These are phyloP conservation scores for Melanostoma mellinum DNA, from an alignment of 2,888 invertebrate species.

Conservation along the genomic window DNA sequence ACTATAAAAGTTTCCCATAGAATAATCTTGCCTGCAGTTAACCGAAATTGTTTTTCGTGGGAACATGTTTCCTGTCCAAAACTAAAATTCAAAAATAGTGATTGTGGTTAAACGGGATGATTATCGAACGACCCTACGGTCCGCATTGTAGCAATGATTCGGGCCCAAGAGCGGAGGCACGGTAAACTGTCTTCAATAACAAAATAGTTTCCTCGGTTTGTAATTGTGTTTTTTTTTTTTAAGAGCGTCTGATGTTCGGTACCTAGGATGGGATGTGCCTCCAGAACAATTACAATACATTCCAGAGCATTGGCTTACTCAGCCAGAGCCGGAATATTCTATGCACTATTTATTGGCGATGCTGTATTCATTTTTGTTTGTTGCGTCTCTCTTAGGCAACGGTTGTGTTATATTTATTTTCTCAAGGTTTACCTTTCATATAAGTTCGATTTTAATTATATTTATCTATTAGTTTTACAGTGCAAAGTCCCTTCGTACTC, in stretches of 20 bases:
- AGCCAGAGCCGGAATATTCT: conserved; percentile 90
- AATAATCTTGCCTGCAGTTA: conserved; percentile 30
- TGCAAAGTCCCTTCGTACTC: conserved; percentile 81
- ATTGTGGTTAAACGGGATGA: conserved; percentile 47
- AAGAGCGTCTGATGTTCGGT: conserved; percentile 79
- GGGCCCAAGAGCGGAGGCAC: conserved; percentile 51
- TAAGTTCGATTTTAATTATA: neutral
- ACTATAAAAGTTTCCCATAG: conserved; percentile 45
- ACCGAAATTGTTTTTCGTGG: conserved; percentile 9
- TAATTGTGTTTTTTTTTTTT: neutral
- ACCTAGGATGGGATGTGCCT: conserved; percentile 89
- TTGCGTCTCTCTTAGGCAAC: conserved; percentile 89
- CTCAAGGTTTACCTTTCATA: conserved; percentile 64
- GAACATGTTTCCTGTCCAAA: conserved; percentile 52
- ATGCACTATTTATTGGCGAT: conserved; percentile 90
- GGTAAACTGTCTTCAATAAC: conserved; percentile 38
- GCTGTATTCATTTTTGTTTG: conserved; percentile 89
- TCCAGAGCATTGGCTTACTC: conserved; percentile 91
- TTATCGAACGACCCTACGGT: conserved; percentile 52
- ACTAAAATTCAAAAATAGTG: conserved; percentile 28
- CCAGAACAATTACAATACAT: conserved; percentile 89
- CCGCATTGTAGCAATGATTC: conserved; percentile 66
- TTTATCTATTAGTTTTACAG: conserved; percentile 67
- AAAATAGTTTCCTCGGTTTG: neutral
- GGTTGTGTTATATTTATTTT: conserved; percentile 90